phyloP scores from a whole-genome alignment of 2,888 invertebrate genomes.

The Halictus ligatus region DNA sequence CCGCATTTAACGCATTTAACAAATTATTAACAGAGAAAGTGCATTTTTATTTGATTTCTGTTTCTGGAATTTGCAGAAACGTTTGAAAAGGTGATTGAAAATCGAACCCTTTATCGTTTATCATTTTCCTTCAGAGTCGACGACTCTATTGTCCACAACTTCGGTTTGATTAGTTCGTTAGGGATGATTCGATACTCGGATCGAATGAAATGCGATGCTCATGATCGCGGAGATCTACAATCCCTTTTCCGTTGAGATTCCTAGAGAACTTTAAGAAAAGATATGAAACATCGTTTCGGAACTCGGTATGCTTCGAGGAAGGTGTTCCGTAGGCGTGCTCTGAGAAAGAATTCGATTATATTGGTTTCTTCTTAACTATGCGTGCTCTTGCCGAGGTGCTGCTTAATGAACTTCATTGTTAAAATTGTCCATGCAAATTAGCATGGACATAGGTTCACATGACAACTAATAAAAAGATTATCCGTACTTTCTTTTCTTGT shows the following conservation, averaged over 20 bases:
- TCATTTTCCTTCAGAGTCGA: neutral
- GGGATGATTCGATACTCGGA: neutral
- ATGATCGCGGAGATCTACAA: neutral
- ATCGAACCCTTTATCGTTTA: neutral
- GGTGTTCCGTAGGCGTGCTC: neutral
- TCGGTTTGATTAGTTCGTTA: neutral
- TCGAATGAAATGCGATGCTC: neutral
- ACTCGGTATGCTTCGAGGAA: neutral
- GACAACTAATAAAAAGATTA: neutral
- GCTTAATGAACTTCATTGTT: neutral
- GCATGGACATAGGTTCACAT: neutral
- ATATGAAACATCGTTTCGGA: slow-evolving; percentile 64
- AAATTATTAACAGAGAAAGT: too few relatives aligned
- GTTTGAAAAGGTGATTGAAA: neutral
- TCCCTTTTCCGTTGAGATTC: slow-evolving; percentile 53
- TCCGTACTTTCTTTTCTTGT: neutral
- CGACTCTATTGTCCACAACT: neutral
- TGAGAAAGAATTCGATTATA: neutral
- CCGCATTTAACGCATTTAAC: too few relatives aligned
- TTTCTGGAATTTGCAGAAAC: too few relatives aligned
- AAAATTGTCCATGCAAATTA: neutral
- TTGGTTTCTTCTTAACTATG: neutral
- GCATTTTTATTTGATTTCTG: too few relatives aligned
- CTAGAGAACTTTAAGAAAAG: slow-evolving; percentile 68
- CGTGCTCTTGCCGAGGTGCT: neutral